phyloP scores from a whole-genome alignment of 2,113 vertebrate species.

The Nesogale talazaci region DNA sequence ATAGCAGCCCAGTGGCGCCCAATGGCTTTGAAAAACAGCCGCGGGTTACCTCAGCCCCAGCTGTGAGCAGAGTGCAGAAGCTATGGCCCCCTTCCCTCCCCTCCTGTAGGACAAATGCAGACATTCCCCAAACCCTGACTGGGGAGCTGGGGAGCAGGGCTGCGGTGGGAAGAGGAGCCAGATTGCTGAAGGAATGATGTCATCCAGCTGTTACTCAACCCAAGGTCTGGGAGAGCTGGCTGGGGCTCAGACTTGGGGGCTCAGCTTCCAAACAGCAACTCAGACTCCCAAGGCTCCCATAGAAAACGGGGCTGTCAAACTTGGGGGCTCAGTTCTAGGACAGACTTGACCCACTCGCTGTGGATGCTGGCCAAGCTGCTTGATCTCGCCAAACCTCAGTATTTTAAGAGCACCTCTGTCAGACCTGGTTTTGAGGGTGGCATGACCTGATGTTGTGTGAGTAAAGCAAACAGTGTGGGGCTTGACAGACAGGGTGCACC shows the following conservation, averaged over 20 bases:
- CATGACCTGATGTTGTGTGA: too few species aligned
- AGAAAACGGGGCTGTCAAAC: accelerated
- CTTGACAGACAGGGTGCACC: accelerated
- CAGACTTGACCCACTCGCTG: background rate
- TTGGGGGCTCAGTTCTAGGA: accelerated
- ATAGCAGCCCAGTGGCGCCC: constrained; percentile 53
- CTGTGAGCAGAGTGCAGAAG: background rate
- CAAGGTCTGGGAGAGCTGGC: background rate
- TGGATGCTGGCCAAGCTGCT: background rate
- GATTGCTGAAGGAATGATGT: background rate
- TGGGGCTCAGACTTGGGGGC: background rate
- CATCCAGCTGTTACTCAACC: background rate
- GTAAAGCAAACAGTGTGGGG: background rate
- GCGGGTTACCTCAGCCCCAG: constrained; percentile 44
- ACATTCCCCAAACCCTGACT: constrained; percentile 16
- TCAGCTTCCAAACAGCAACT: background rate
- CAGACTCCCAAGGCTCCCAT: accelerated
- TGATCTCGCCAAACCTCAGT: background rate
- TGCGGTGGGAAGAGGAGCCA: background rate
- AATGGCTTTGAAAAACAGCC: constrained; percentile 71
- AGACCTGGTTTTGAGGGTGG: background rate
- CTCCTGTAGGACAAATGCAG: background rate
- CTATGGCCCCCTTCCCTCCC: background rate
- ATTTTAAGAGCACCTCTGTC: background rate
- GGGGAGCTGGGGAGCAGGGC: background rate